Evolutionary conservation across 2,888 invertebrate species (phyloP).

Genomic region (Epirrhoe alternata): DNA sequence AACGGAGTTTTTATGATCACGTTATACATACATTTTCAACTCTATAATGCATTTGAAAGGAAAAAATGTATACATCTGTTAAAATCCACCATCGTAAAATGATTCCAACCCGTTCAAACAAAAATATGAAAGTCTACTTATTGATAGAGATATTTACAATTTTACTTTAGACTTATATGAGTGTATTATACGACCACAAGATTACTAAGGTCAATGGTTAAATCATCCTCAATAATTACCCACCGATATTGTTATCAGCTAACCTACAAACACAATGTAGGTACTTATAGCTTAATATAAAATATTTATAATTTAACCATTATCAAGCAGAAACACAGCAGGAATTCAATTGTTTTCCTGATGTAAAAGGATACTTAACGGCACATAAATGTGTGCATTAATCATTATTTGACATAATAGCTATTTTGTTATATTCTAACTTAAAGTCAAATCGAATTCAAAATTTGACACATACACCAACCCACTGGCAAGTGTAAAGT

Average conservation of each 20-base stretch:
- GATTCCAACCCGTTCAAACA: not conserved
- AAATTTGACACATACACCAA: constrained; percentile 50
- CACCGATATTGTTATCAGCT: constrained; percentile 52
- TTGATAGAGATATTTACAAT: constrained; percentile 10
- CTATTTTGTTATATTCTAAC: not conserved
- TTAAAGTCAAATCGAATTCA: not conserved
- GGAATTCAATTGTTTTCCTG: constrained; percentile 4
- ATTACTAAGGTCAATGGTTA: constrained; percentile 61
- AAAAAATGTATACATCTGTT: too few species aligned
- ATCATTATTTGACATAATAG: not conserved
- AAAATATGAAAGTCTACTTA: not conserved
- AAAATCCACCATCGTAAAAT: too few species aligned
- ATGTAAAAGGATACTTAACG: not conserved
- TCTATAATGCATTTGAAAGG: too few species aligned
- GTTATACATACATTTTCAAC: not conserved
- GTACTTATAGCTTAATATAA: constrained; percentile 23
- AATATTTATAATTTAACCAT: constrained; percentile 25
- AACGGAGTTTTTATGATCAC: too few species aligned
- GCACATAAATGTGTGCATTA: not conserved
- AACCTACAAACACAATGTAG: constrained; percentile 43
- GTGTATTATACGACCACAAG: constrained; percentile 36
- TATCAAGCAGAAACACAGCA: constrained; percentile 7
- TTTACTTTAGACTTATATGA: constrained; percentile 37
- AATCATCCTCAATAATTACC: constrained; percentile 60
- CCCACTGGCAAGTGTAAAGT: constrained; percentile 20